phyloP scores from a whole-genome alignment of 1,140 invertebrate genomes.

The Procambarus clarkii region DNA sequence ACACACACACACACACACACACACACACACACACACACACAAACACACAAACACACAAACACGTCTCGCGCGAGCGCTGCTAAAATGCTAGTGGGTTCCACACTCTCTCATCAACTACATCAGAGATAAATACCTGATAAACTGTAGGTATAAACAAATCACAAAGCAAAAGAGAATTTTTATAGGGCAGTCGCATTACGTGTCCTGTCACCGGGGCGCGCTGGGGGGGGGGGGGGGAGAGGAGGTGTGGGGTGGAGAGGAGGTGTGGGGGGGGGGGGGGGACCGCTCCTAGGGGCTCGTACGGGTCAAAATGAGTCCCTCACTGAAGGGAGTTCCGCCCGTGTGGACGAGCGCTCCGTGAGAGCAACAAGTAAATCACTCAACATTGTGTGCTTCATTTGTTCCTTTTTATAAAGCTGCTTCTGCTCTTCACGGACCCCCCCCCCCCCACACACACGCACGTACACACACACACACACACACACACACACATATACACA shows the following conservation, averaged over 20 bases:
- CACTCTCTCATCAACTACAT: background rate
- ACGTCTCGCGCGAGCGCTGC: constrained; percentile 1
- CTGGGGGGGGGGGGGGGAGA: no score
- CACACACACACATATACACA: no score
- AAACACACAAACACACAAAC: constrained; percentile 32
- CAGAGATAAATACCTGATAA: background rate
- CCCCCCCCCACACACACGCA: no score
- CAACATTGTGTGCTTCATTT: no score
- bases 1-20: background rate
- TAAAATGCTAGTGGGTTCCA: background rate
- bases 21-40: background rate
- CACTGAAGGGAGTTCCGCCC: background rate
- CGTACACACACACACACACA: no score
- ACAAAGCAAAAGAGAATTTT: background rate
- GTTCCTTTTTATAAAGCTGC: no score
- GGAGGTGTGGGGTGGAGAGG: no score
- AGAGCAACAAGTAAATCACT: constrained; percentile 27
- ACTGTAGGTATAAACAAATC: background rate
- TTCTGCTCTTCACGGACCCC: no score
- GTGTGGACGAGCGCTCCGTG: background rate
- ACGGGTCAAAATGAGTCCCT: background rate
- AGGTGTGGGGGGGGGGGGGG: no score
- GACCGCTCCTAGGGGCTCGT: no score
- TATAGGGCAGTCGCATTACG: background rate
- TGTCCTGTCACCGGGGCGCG: background rate